These are phyloP conservation scores for Pseudorhiza aurosa DNA, from an alignment of 30 jellyfish, hydroid and myxozoan genomes.

Conservation along the genomic window DNA sequence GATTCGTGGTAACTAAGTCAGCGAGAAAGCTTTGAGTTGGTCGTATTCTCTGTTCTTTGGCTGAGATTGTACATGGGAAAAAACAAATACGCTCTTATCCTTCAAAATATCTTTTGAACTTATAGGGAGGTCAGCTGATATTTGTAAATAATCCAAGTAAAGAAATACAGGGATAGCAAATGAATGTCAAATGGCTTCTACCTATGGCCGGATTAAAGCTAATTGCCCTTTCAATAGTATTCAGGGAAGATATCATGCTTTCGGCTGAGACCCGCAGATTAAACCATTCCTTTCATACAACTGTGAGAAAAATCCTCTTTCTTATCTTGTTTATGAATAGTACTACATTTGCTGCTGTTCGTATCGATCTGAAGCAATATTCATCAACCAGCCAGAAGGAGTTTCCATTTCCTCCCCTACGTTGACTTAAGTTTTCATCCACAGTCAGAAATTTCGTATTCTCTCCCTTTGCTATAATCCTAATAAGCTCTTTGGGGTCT, in stretches of 20 bases:
- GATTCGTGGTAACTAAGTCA: too few species aligned
- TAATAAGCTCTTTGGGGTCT: too few species aligned
- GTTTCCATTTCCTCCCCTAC: background rate
- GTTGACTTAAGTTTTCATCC: background rate
- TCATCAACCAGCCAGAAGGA: background rate
- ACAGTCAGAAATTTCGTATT: background rate
- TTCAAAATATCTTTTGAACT: slow-evolving; percentile 2
- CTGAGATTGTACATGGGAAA: slow-evolving; percentile 16
- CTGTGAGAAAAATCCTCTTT: slow-evolving; percentile 15
- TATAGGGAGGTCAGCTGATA: slow-evolving; percentile 64
- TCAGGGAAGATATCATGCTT: slow-evolving; percentile 34
- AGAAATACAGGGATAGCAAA: slow-evolving; percentile 20
- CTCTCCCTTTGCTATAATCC: too few species aligned
- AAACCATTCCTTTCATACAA: slow-evolving; percentile 27
- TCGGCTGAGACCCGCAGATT: slow-evolving; percentile 26
- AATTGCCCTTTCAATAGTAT: slow-evolving; percentile 16
- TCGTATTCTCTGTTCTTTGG: background rate
- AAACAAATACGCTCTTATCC: slow-evolving; percentile 9
- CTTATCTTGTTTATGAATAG: background rate
- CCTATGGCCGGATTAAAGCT: slow-evolving; percentile 62
- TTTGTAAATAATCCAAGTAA: slow-evolving; percentile 49
- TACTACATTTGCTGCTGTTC: background rate
- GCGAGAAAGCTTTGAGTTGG: background rate
- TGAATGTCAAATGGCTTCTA: slow-evolving; percentile 40
- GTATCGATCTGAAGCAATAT: too few species aligned